Evolutionary conservation across 2,888 invertebrate genomes (phyloP), one percentile per base, ranked within the genome.

Genomic region (Caenorhabditis zanzibari): DNA sequence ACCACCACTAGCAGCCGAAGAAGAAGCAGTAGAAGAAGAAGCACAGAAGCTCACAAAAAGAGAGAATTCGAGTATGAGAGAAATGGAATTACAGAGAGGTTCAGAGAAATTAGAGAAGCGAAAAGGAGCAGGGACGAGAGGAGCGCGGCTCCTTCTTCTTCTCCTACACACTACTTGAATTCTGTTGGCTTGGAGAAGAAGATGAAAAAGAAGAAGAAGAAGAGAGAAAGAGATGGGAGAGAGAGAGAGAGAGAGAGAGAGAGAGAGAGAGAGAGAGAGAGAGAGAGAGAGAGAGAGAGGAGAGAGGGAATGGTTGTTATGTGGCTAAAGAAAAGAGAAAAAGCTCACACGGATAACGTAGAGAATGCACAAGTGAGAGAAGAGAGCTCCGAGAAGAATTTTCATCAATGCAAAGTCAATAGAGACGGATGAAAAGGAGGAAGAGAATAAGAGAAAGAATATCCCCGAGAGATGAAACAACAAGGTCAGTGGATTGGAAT

Each of bases 331-430:
- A 63, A 52, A 59, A 52, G 59, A 47, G 66, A 66, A 66, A 56
- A 59, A 26, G 64, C 63, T 54, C 75, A 35, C 68, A 72, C 61
- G 68, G 74, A 64, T 66, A 74, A 68, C 32, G 56, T 64, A 75
- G 74, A 49, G 73, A 52, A 63, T 63, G 61, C 49, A 63, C 44
- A 44, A 64, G 56, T 54, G 75, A 56, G 52, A 28, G 38, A 41
- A 26, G 24, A 68, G 64, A 71, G 58, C 58, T 26, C 22, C 22
- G 44, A 59, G 56, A 61, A 49, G 61, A 52, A 47, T 63, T 81
- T 75, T 81, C 74, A 74, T 81, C 81, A 74, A 81, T 75, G 71
- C 64, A 81, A 81, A 81, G 75, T 75, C 81, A 81, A 81, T 66
- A 80, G 79, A 74, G 75, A 56, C 32, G 56, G 47, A 63, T 54